Conservation (phyloP, 2,113 vertebrate species). For the Rousettus leschenaultii region DNA sequence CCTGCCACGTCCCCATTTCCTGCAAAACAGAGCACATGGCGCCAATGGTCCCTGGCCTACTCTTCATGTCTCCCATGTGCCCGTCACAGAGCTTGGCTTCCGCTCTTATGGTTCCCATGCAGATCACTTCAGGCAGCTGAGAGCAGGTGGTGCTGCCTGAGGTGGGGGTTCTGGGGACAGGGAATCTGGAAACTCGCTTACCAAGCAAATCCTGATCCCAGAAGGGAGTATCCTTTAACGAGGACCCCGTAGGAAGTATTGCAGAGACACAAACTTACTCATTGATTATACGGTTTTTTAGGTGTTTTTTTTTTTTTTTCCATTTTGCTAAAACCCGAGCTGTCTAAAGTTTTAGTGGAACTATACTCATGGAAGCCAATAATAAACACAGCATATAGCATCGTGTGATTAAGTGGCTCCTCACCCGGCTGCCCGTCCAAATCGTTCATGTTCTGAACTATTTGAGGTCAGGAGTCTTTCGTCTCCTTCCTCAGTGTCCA, state of each 20-base stretch:
- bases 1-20: background rate
- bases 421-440: background rate
- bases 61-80: background rate
- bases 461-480: too few relatives aligned
- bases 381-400: background rate
- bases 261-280: background rate
- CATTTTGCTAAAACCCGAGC: background rate
- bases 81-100: background rate
- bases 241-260: background rate
- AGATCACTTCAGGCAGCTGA: background rate
- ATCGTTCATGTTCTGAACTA: background rate
- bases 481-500: background rate
- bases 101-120: background rate
- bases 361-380: background rate
- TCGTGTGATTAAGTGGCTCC: background rate
- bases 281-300: background rate
- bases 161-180: too few relatives aligned
- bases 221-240: background rate
- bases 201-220: background rate
- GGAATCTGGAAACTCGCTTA: background rate
- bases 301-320: background rate
- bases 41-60: fast-evolving
- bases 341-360: background rate
- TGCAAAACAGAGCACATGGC: fast-evolving
- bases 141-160: background rate